phyloP scores from a whole-genome alignment of 2,113 vertebrate species.

The Cebidichthys violaceus region DNA sequence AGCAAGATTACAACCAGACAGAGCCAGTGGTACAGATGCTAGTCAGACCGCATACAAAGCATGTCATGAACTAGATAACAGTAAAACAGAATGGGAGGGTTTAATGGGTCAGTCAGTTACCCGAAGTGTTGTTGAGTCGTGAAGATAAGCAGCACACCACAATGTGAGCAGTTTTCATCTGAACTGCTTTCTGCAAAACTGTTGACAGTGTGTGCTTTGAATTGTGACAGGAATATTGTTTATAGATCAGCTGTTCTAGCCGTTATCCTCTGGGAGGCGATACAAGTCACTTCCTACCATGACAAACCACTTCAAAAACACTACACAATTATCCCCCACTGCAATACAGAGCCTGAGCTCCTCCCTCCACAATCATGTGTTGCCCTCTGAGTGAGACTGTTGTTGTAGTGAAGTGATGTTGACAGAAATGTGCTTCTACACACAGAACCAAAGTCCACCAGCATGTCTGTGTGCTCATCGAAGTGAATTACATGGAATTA shows the following conservation, averaged over 20 bases:
- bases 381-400: not conserved
- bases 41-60: constrained; percentile 43
- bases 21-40: constrained; percentile 57
- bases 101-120: constrained; percentile 23
- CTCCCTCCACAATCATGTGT: not conserved
- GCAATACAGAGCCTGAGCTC: not conserved
- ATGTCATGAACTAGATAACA: constrained; percentile 16
- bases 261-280: not conserved
- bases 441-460: not conserved
- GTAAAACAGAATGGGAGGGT: not conserved
- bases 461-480: not conserved
- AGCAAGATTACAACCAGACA: constrained; percentile 61
- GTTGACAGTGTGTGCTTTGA: not conserved
- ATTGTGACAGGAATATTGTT: not conserved
- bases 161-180: not conserved
- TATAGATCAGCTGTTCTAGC: not conserved
- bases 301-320: constrained; percentile 17
- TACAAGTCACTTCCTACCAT: constrained; percentile 24
- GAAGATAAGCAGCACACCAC: not conserved
- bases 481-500: not conserved
- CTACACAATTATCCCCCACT: not conserved
- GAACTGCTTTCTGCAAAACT: not conserved
- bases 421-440: not conserved
- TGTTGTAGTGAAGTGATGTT: not conserved
- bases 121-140: not conserved